Evolutionary conservation across 1,140 invertebrate genomes (phyloP).

Genomic region (Vollenhovia emeryi): DNA sequence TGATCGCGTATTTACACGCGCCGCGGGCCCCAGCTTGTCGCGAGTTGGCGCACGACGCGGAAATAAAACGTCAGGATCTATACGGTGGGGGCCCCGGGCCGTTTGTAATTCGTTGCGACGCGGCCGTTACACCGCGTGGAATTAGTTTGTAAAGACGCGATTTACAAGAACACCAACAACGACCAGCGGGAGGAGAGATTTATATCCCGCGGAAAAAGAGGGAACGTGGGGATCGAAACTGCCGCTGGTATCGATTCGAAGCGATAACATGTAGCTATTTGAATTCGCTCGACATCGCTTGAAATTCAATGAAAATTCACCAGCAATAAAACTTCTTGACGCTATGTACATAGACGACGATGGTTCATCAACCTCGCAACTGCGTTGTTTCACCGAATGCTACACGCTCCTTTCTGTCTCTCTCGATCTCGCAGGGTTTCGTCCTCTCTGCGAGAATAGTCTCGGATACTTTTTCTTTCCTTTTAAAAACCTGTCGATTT

Average conservation of each 20-base stretch:
- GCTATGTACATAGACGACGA: background rate
- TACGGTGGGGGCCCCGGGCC: background rate
- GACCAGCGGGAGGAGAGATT: slow-evolving; percentile 17
- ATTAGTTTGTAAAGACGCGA: slow-evolving; percentile 59
- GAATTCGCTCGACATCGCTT: slow-evolving; percentile 51
- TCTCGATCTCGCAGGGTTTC: background rate
- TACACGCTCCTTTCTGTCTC: background rate
- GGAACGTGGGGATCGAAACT: slow-evolving; percentile 46
- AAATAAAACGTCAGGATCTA: slow-evolving; percentile 51
- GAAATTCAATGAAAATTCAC: slow-evolving; percentile 54
- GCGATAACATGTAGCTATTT: slow-evolving; percentile 52
- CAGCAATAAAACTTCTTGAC: slow-evolving; percentile 58
- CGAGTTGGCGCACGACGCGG: background rate
- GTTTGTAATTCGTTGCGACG: slow-evolving; percentile 26
- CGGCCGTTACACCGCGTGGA: slow-evolving; percentile 32
- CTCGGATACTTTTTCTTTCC: background rate
- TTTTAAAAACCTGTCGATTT: background rate
- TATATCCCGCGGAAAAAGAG: slow-evolving; percentile 20
- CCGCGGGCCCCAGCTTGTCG: background rate
- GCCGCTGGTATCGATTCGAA: slow-evolving; percentile 61
- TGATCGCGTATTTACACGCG: slow-evolving; percentile 17
- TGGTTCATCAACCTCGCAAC: slow-evolving; percentile 34
- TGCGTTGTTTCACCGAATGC: background rate
- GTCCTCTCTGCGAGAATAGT: background rate
- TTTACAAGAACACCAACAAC: slow-evolving; percentile 53